These are phyloP conservation scores for Ephestia elutella DNA, from an alignment of 1,140 invertebrate species.

Conservation along the genomic window DNA sequence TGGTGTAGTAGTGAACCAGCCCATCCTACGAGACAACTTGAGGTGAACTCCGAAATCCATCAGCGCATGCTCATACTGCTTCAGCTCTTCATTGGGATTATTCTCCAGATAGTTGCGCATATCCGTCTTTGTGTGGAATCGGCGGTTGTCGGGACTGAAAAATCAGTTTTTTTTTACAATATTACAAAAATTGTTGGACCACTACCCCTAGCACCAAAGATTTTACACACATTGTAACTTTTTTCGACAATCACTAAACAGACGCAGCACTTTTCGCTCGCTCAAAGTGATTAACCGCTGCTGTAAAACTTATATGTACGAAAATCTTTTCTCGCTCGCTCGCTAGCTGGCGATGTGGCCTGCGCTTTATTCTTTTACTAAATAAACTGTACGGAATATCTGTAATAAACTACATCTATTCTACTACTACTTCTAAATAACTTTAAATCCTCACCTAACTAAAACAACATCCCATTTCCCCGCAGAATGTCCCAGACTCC, in stretches of 20 bases:
- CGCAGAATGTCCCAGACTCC: constrained; percentile 79
- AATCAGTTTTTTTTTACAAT: not conserved
- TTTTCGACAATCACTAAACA: too few relatives aligned
- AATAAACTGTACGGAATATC: too few relatives aligned
- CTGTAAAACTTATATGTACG: too few relatives aligned
- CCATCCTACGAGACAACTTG: constrained; percentile 73
- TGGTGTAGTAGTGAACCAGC: constrained; percentile 56
- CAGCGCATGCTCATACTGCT: constrained; percentile 68
- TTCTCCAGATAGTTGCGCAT: constrained; percentile 75
- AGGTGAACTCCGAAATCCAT: constrained; percentile 78
- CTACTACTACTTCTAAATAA: not conserved
- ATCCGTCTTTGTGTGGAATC: constrained; percentile 78
- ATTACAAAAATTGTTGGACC: too few relatives aligned
- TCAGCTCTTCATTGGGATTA: constrained; percentile 32
- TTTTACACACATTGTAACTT: too few relatives aligned
- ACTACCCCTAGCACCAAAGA: too few relatives aligned
- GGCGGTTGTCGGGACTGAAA: constrained; percentile 76
- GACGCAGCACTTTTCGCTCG: too few relatives aligned
- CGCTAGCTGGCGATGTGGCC: too few relatives aligned
- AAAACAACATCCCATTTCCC: constrained; percentile 89
- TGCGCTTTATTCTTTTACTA: too few relatives aligned
- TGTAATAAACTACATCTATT: too few relatives aligned
- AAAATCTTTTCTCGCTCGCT: too few relatives aligned
- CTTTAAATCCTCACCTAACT: constrained; percentile 71
- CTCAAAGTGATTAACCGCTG: too few relatives aligned